Conservation (phyloP, 2,113 vertebrate genomes). For the Pteruthius melanotis region DNA sequence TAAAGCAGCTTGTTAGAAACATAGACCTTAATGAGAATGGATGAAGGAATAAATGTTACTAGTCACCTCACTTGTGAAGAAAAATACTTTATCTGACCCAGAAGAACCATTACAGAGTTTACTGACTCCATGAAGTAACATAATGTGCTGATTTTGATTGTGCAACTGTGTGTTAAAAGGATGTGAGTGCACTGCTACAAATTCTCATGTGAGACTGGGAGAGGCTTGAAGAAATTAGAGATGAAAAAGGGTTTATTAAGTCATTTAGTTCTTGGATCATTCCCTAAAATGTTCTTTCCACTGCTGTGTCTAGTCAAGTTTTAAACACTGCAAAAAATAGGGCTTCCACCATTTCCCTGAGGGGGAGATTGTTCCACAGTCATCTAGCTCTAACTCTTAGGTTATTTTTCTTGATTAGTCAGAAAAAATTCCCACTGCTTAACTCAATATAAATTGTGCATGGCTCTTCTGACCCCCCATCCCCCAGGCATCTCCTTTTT, state of each 20-base stretch:
- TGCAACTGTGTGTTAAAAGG: slow-evolving; percentile 17
- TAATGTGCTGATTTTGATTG: slow-evolving; percentile 46
- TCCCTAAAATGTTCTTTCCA: slow-evolving; percentile 41
- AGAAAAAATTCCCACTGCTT: neutral
- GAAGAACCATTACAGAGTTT: slow-evolving; percentile 32
- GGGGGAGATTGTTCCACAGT: neutral
- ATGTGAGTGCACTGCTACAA: neutral
- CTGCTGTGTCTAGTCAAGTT: slow-evolving; percentile 27
- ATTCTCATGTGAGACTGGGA: slow-evolving; percentile 13
- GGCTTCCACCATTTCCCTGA: slow-evolving; percentile 34
- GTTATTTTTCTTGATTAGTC: slow-evolving; percentile 25
- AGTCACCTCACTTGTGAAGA: slow-evolving; percentile 35
- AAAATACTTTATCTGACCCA: slow-evolving; percentile 48
- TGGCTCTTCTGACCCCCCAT: neutral
- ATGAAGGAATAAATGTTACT: slow-evolving; percentile 36
- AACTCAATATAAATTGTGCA: neutral
- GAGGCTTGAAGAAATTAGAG: slow-evolving; percentile 47
- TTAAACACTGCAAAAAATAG: slow-evolving; percentile 34
- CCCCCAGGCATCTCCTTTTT: neutral
- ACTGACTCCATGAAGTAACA: slow-evolving; percentile 44
- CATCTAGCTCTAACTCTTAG: neutral
- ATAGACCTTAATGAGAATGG: slow-evolving; percentile 14
- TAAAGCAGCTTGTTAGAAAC: slow-evolving; percentile 20
- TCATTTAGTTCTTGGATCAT: slow-evolving; percentile 27
- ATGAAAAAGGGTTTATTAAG: slow-evolving; percentile 34